These are phyloP conservation scores for Eledona agricola DNA, from an alignment of 2,888 invertebrate genomes.

Conservation along the genomic window DNA sequence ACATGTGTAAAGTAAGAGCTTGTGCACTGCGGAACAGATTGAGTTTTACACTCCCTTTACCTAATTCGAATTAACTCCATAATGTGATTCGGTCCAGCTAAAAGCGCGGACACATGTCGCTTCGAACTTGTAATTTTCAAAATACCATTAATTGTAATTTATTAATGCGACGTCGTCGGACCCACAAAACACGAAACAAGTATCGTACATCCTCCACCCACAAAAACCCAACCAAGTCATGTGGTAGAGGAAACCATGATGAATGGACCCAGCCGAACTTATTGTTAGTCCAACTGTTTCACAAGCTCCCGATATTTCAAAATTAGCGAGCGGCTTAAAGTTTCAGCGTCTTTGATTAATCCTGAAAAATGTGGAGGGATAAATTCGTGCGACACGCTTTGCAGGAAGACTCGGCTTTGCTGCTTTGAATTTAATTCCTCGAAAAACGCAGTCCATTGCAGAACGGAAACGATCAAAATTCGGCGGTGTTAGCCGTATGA, in stretches of 20 bases:
- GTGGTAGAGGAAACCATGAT: slow-evolving; percentile 23
- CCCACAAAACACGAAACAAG: slow-evolving; percentile 35
- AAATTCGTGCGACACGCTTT: slow-evolving; percentile 3
- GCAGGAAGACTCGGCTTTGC: too few relatives aligned
- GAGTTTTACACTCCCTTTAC: slow-evolving; percentile 44
- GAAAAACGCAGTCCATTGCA: too few relatives aligned
- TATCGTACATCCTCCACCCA: slow-evolving; percentile 31
- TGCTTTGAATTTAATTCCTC: too few relatives aligned
- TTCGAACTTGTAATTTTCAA: too few relatives aligned
- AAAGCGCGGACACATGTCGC: too few relatives aligned
- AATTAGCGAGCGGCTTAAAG: slow-evolving; percentile 15
- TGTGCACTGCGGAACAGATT: slow-evolving; percentile 43
- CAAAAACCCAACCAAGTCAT: slow-evolving; percentile 32
- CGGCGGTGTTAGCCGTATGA: too few relatives aligned
- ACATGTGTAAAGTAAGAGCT: slow-evolving; percentile 42
- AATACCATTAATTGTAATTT: slow-evolving; percentile 36
- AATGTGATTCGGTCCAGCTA: slow-evolving; percentile 43
- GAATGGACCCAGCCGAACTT: slow-evolving; percentile 17
- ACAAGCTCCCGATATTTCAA: slow-evolving; percentile 18
- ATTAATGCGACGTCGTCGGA: slow-evolving; percentile 32
- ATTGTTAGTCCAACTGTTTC: neutral
- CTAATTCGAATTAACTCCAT: slow-evolving; percentile 49
- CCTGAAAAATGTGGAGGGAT: slow-evolving; percentile 3
- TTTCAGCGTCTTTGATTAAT: slow-evolving; percentile 10
- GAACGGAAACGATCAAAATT: too few relatives aligned